Conservation (phyloP, 1,140 invertebrate genomes). For the Drosophila trapezifrons region DNA sequence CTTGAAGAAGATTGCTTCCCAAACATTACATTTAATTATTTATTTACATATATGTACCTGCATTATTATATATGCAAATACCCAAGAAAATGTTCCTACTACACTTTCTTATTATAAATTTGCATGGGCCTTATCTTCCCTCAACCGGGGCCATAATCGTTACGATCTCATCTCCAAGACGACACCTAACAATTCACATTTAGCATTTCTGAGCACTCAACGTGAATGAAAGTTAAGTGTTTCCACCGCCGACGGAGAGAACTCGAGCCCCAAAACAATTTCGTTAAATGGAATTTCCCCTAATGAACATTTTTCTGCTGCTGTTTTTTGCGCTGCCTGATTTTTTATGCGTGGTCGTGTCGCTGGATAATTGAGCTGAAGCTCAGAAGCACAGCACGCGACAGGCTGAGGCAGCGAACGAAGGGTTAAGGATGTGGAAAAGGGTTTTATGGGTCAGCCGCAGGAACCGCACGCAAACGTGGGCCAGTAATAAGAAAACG, state of each 20-base stretch:
- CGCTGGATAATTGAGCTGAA: slow-evolving; percentile 70
- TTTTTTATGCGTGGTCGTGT: slow-evolving; percentile 61
- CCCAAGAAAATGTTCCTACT: not conserved
- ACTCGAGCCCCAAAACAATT: slow-evolving; percentile 58
- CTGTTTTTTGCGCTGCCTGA: slow-evolving; percentile 38
- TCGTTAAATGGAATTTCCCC: slow-evolving; percentile 72
- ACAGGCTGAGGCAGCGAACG: slow-evolving; percentile 27
- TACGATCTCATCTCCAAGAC: slow-evolving; percentile 24
- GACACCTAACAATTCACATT: slow-evolving; percentile 48
- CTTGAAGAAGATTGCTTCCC: not conserved
- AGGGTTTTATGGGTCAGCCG: slow-evolving; percentile 54
- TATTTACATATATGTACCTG: not conserved
- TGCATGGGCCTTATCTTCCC: not conserved
- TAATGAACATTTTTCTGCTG: slow-evolving; percentile 70
- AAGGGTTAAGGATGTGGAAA: slow-evolving; percentile 41
- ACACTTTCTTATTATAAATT: not conserved
- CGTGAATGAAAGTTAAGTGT: slow-evolving; percentile 21
- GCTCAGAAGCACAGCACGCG: slow-evolving; percentile 46
- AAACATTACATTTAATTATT: not conserved
- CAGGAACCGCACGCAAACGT: slow-evolving; percentile 53
- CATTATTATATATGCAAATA: slow-evolving; percentile 1
- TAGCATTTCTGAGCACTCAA: slow-evolving; percentile 41
- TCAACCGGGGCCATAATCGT: slow-evolving; percentile 6
- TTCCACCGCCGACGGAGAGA: slow-evolving; percentile 3
- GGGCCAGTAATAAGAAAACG: slow-evolving; percentile 48